These are phyloP conservation scores for Creontiades dilutus DNA, from an alignment of 2,888 invertebrate species.

Conservation along the genomic window DNA sequence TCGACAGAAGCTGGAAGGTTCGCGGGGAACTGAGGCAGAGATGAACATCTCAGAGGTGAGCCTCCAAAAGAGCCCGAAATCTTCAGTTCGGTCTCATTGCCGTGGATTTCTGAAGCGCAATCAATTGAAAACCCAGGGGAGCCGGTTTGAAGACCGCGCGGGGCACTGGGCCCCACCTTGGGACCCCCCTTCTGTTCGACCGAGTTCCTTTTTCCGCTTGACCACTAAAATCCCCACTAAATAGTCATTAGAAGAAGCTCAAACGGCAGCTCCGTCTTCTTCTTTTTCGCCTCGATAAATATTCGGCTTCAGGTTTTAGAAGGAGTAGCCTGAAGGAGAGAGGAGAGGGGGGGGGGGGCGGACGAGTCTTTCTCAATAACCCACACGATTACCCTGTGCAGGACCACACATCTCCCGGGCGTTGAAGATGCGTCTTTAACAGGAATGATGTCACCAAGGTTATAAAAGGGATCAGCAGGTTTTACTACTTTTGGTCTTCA, in stretches of 20 bases:
- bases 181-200: not conserved
- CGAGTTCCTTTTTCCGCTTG: slow-evolving; percentile 44
- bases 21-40: not conserved
- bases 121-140: slow-evolving; percentile 62
- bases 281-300: slow-evolving; percentile 62
- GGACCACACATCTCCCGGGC: slow-evolving; percentile 29
- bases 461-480: not conserved
- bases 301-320: slow-evolving; percentile 53
- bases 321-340: too few species aligned
- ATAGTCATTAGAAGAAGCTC: slow-evolving; percentile 70
- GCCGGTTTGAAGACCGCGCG: slow-evolving; percentile 43
- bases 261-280: slow-evolving; percentile 58
- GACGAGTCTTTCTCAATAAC: slow-evolving; percentile 61
- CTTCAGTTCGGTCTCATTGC: not conserved
- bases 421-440: not conserved
- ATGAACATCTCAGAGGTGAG: not conserved
- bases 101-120: slow-evolving; percentile 34
- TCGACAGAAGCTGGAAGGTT: too few species aligned
- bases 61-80: not conserved
- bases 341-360: not conserved
- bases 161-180: slow-evolving; percentile 5
- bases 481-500: not conserved
- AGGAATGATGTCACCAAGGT: not conserved
- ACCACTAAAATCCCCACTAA: slow-evolving; percentile 66
- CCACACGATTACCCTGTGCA: slow-evolving; percentile 37